Conservation (phyloP, 1,140 invertebrate species). For the Condylostylus longicornis region DNA sequence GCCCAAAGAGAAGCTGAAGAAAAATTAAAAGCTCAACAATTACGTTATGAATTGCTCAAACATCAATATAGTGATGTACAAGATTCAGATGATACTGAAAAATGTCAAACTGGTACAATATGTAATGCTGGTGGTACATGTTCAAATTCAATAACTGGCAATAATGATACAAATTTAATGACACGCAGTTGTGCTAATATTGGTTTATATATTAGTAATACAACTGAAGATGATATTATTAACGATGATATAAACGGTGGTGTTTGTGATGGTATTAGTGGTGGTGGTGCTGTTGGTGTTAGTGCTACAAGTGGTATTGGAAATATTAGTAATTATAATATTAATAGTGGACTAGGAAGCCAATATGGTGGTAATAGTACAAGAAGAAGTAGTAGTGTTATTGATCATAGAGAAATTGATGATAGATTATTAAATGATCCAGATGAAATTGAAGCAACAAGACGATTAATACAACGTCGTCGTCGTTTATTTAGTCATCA, state of each 20-base stretch:
- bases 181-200: no score
- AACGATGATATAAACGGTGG: constrained; percentile 7
- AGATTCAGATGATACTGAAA: no score
- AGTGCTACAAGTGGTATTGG: neutral
- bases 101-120: no score
- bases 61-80: no score
- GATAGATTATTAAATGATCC: constrained; percentile 16
- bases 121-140: no score
- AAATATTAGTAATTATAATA: constrained; percentile 13
- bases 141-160: no score
- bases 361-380: neutral
- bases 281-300: neutral
- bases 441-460: constrained; percentile 27
- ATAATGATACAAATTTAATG: no score
- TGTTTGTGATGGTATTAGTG: constrained; percentile 2
- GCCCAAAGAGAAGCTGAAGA: no score
- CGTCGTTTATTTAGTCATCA: constrained; percentile 28
- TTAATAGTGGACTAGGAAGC: constrained; percentile 11
- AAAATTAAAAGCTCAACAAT: no score
- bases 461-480: constrained; percentile 26
- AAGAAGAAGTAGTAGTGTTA: constrained; percentile 11
- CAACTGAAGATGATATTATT: no score
- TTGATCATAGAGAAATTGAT: constrained; percentile 13
- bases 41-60: no score
- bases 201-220: no score